Evolutionary conservation across 2,888 invertebrate genomes (phyloP).

Genomic region (Eristalinus aeneus): DNA sequence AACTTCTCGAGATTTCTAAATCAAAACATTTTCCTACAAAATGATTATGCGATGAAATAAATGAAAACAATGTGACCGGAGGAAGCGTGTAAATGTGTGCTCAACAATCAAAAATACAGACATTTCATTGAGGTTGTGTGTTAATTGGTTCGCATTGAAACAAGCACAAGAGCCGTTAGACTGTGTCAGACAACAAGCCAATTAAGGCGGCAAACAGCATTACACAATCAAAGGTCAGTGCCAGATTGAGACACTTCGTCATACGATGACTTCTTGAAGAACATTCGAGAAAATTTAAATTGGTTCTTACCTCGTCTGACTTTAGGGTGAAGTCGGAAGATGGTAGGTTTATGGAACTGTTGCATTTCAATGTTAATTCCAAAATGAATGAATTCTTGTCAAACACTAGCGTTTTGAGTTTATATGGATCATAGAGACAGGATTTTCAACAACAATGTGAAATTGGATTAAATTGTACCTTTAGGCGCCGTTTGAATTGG

Average conservation of each 20-base stretch:
- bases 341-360: no score
- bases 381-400: no score
- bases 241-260: neutral
- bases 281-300: neutral
- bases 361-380: no score
- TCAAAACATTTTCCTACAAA: neutral
- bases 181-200: conserved; percentile 20
- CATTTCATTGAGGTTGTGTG: neutral
- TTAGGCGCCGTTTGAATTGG: no score
- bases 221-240: neutral
- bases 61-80: neutral
- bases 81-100: neutral
- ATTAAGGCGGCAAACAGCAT: conserved; percentile 4
- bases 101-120: neutral
- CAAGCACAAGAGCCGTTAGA: neutral
- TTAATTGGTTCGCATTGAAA: conserved; percentile 48
- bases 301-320: no score
- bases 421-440: no score
- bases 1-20: neutral
- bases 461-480: no score
- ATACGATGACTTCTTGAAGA: neutral
- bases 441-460: no score
- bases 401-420: no score
- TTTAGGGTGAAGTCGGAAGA: no score
- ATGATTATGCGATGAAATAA: conserved; percentile 4